These are phyloP conservation scores for Torymus tubicola DNA, from an alignment of 2,888 invertebrate species.

Conservation along the genomic window DNA sequence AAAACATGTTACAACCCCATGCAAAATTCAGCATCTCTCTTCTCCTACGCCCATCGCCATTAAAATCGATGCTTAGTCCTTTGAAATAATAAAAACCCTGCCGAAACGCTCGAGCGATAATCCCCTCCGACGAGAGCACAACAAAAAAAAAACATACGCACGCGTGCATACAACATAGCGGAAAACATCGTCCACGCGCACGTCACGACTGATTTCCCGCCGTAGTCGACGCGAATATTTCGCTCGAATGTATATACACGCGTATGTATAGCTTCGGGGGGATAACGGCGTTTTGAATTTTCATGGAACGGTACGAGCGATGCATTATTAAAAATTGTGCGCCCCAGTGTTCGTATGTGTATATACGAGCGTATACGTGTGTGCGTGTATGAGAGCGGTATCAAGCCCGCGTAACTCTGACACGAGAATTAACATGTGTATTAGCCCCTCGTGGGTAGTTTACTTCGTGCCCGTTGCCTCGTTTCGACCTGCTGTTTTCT, in stretches of 20 bases:
- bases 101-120: too few relatives aligned
- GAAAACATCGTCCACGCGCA: too few relatives aligned
- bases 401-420: constrained; percentile 24
- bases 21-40: too few relatives aligned
- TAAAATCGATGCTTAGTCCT: not conserved
- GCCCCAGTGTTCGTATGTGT: not conserved
- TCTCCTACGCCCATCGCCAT: not conserved
- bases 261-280: constrained; percentile 28
- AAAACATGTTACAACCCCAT: too few relatives aligned
- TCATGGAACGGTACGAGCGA: constrained; percentile 39
- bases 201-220: too few relatives aligned
- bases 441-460: constrained; percentile 52
- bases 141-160: not conserved
- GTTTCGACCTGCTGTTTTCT: too few relatives aligned
- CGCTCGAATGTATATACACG: not conserved
- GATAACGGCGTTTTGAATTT: constrained; percentile 52
- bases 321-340: constrained; percentile 56
- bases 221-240: constrained; percentile 22
- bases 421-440: constrained; percentile 56
- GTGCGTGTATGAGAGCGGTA: constrained; percentile 2
- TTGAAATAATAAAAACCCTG: constrained; percentile 49
- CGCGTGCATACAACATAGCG: too few relatives aligned
- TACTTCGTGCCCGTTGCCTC: not conserved
- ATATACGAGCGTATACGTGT: not conserved
- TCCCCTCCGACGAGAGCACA: too few relatives aligned